A percentile compares a stretch with the other conserved stretches of the same genome.
Conservation (phyloP, 1,140 invertebrate species). For the Charaxes varanes region DNA sequence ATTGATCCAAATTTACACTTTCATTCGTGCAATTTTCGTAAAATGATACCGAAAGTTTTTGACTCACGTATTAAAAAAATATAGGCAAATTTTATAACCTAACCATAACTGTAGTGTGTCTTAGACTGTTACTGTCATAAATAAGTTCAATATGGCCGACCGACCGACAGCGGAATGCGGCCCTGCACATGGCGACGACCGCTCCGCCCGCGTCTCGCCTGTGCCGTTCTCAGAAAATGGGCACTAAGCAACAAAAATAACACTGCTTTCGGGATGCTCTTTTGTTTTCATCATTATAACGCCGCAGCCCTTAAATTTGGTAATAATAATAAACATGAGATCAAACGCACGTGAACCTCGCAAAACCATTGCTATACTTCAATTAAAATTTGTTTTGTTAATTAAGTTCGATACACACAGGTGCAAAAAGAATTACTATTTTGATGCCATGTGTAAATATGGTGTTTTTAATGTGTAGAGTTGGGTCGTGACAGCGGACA, state of each 20-base stretch:
- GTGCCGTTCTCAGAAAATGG: slow-evolving; percentile 62
- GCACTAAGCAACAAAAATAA: slow-evolving; percentile 68
- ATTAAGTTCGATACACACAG: not conserved
- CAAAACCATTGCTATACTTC: no score
- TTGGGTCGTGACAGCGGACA: slow-evolving; percentile 3
- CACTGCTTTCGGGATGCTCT: slow-evolving; percentile 55
- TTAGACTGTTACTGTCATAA: not conserved
- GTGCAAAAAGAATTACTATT: no score
- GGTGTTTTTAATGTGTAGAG: slow-evolving; percentile 3
- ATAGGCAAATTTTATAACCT: no score
- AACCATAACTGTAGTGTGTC: no score
- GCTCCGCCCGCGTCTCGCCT: slow-evolving; percentile 48
- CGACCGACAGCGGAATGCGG: slow-evolving; percentile 27
- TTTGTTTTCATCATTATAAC: slow-evolving; percentile 32
- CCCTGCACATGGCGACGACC: slow-evolving; percentile 60
- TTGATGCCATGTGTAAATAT: no score
- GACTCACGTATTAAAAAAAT: no score
- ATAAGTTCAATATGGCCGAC: not conserved
- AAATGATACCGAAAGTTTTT: no score
- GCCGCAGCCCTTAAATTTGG: slow-evolving; percentile 10
- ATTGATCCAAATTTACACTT: no score
- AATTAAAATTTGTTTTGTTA: no score
- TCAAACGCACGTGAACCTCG: no score
- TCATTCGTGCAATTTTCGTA: no score
- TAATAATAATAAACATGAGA: not conserved